Percentiles rank a stretch among this genome's conserved stretches.
phyloP scores from a whole-genome alignment of 2,113 vertebrate genomes.

The Nestor notabilis region DNA sequence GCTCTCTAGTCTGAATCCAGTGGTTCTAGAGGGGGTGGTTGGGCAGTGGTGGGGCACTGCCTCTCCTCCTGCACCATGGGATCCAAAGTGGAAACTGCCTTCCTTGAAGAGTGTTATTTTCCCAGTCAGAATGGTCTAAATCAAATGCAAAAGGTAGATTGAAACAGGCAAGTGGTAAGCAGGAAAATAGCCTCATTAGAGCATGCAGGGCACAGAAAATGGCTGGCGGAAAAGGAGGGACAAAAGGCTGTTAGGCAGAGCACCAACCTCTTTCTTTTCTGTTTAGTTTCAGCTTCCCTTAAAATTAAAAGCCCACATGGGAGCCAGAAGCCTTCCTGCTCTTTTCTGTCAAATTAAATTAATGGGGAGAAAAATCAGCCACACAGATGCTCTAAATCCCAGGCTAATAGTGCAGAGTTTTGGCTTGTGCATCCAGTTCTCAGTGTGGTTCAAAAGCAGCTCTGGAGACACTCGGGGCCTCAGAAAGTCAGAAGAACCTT shows the following conservation, averaged over 20 bases:
- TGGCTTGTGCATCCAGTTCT: slow-evolving; percentile 7
- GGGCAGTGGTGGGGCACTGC: neutral
- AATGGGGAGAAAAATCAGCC: slow-evolving; percentile 34
- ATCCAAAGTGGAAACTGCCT: neutral
- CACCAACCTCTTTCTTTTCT: neutral
- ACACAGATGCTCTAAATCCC: slow-evolving; percentile 57
- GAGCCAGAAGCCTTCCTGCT: slow-evolving; percentile 53
- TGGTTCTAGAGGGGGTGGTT: neutral
- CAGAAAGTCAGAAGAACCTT: neutral
- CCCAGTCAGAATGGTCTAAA: neutral
- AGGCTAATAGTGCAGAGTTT: neutral
- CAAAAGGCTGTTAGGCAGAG: neutral
- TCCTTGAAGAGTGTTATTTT: neutral
- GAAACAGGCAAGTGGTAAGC: neutral
- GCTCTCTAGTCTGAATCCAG: fast-evolving
- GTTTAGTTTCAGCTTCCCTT: slow-evolving; percentile 20
- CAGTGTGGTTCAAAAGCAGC: neutral
- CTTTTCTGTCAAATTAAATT: slow-evolving; percentile 65
- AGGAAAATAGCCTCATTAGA: neutral
- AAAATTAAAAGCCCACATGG: slow-evolving; percentile 27
- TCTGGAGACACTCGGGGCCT: neutral
- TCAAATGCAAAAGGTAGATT: neutral
- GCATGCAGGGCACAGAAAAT: neutral
- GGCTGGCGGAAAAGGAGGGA: neutral
- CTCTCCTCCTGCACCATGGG: neutral